phyloP scores from a whole-genome alignment of 2,888 invertebrate species.

The Brachyopa scutellaris region DNA sequence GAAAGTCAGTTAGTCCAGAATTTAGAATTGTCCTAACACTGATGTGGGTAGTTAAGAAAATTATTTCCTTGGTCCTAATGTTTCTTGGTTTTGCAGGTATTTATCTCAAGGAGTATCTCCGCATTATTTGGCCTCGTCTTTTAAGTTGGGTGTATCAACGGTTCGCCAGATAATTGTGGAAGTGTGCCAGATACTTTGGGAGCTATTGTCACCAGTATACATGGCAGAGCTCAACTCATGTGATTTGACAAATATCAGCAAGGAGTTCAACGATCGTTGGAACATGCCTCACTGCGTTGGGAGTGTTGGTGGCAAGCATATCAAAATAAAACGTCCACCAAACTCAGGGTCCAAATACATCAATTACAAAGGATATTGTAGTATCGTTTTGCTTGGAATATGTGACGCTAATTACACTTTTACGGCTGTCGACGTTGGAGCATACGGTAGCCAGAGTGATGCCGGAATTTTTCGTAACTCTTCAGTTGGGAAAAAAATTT shows the following conservation, averaged over 20 bases:
- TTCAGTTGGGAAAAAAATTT: slow-evolving; percentile 1
- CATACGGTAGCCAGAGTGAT: slow-evolving; percentile 21
- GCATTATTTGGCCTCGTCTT: slow-evolving; percentile 24
- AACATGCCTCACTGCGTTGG: no score
- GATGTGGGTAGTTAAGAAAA: slow-evolving; percentile 23
- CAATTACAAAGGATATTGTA: slow-evolving; percentile 41
- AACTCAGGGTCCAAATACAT: slow-evolving; percentile 24
- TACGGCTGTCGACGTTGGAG: slow-evolving; percentile 42
- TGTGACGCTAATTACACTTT: slow-evolving; percentile 41
- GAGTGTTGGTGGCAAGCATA: slow-evolving; percentile 36
- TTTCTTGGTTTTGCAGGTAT: no score
- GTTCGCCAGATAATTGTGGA: slow-evolving; percentile 42
- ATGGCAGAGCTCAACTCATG: slow-evolving; percentile 13
- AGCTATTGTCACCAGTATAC: slow-evolving; percentile 24
- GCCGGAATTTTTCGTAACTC: slow-evolving; percentile 7
- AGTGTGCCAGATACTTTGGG: slow-evolving; percentile 37
- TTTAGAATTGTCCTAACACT: no score
- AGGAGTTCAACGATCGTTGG: slow-evolving; percentile 16
- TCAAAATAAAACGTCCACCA: slow-evolving; percentile 40
- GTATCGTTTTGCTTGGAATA: slow-evolving; percentile 28
- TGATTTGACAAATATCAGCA: slow-evolving; percentile 16
- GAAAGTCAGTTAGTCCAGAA: slow-evolving; percentile 21
- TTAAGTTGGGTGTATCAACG: slow-evolving; percentile 39
- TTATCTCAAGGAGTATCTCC: no score
- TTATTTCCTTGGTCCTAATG: slow-evolving; percentile 7